Evolutionary conservation across 1,140 invertebrate genomes (phyloP), one percentile per base, ranked within the genome.

Genomic region (Tetraneura akinire): DNA sequence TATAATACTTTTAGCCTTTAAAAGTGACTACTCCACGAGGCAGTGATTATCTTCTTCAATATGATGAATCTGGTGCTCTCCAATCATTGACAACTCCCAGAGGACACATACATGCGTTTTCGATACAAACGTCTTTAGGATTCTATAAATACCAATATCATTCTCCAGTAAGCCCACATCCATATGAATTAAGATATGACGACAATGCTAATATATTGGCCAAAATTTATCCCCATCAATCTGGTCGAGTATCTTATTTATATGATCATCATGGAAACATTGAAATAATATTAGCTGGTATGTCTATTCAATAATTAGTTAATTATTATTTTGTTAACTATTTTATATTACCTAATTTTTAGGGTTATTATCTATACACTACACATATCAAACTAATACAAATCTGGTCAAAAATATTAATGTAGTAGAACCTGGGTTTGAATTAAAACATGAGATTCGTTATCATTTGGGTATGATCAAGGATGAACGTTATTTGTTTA

Each of bases 131-230:
- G 0, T 95, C 95, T 0, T 87, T 98, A 3, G 96, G 96, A 23
- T 95, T 94, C 85, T 96, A 96, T 85, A 96, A 96, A 84, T 94
- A 96, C 83, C 92, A 94, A 83, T 96, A 96, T 86, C 94, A 92
- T 84, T 94, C 94, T 5, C 94, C 95, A 3, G 93, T 95, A 88
- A 94, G 93, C 83, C 88, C 93, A 64, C 93, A 95, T 88, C 93
- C 94, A 0, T 96, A 95, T 84, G 93, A 96, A 85, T 92, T 96
- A 60, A 87, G 96, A 1, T 96, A 96, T 86, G 95, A 96, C 83
- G 95, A 96, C 82, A 91, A 95, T 80, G 94, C 94, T 0, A 92
- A 94, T 84, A 93, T 96, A 51, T 85, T 96, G 18, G 91, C 94
- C 0, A 95, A 96, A 85, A 91, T 96, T 21, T 94, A 93, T 87